phyloP scores from a whole-genome alignment of 1,140 invertebrate species.

The Chironomus striatipennis region DNA sequence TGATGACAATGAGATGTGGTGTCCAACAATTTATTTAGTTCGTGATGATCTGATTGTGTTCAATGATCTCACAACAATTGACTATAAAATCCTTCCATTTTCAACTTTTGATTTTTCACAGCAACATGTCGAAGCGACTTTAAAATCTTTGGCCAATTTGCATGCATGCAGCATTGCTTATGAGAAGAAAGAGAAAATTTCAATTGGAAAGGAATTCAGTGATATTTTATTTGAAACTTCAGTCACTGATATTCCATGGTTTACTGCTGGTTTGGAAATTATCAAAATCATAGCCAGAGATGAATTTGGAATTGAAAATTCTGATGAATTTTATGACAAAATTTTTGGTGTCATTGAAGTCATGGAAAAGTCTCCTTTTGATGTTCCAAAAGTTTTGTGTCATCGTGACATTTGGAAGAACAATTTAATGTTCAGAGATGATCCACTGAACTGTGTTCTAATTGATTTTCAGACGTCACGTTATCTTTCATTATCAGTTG shows the following conservation, averaged over 20 bases:
- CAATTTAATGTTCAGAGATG: conserved; percentile 45
- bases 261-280: neutral
- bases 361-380: neutral
- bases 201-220: neutral
- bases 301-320: neutral
- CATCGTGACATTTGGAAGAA: conserved; percentile 50
- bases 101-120: neutral
- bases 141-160: neutral
- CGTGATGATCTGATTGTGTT: conserved; percentile 9
- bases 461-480: conserved; percentile 46
- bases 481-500: conserved; percentile 44
- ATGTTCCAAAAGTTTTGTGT: conserved; percentile 41
- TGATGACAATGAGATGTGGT: neutral
- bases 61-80: neutral
- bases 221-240: conserved; percentile 9
- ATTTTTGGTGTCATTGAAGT: neutral
- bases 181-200: neutral
- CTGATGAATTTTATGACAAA: neutral
- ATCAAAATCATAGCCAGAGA: neutral
- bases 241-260: neutral
- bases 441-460: conserved; percentile 41
- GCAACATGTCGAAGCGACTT: neutral
- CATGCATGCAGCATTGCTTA: neutral
- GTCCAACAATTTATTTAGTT: neutral
- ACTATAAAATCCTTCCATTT: neutral